Evolutionary conservation across 2,113 vertebrate genomes (phyloP).

Genomic region (Eulemur rufifrons): DNA sequence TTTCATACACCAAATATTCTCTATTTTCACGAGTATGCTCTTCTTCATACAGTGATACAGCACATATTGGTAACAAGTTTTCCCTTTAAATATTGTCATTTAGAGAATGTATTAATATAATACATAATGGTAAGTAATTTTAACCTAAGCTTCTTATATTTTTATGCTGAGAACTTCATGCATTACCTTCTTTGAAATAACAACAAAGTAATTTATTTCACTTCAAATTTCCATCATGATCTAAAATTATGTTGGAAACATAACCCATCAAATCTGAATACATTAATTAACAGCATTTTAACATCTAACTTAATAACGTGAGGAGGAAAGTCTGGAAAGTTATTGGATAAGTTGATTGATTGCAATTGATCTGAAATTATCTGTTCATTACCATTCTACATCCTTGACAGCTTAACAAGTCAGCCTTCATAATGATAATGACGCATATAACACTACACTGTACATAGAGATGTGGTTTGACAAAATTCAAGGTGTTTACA

Average conservation of each 20-base stretch:
- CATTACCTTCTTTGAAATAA: not conserved
- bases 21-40: not conserved
- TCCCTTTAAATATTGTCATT: not conserved
- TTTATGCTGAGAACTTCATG: not conserved
- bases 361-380: constrained; percentile 68
- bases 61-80: not conserved
- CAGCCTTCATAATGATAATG: constrained; percentile 35
- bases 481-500: constrained; percentile 42
- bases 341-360: constrained; percentile 50
- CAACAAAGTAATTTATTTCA: constrained; percentile 1
- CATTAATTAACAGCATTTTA: constrained; percentile 38
- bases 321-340: not conserved
- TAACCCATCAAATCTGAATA: not conserved
- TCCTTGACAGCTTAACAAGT: constrained; percentile 26
- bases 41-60: not conserved
- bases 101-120: not conserved
- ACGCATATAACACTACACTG: not conserved
- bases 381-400: constrained; percentile 8
- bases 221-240: not conserved
- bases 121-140: not conserved
- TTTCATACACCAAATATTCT: not conserved
- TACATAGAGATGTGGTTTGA: constrained; percentile 22
- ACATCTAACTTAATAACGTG: constrained; percentile 26
- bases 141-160: not conserved
- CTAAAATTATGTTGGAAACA: constrained; percentile 41